Base-by-base conservation (phyloP, 2,797 vertebrate genomes). In the Florisuga fusca region DNA sequence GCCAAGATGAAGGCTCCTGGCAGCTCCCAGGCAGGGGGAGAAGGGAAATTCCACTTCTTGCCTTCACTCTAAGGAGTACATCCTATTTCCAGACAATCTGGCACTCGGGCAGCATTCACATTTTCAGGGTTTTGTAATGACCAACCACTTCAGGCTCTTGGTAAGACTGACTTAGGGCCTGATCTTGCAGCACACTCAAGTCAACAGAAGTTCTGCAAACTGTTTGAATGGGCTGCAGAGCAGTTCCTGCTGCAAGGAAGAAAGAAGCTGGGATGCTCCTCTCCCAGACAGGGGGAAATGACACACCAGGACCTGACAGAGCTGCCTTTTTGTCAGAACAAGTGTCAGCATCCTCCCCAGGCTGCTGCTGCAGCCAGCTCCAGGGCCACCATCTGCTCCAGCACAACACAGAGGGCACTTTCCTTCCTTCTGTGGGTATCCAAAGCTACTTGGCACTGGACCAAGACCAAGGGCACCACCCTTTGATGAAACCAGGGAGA, bases 91-190 rank as follows among this genome's bases (percentile, higher is more conserved):
- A 90, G 86, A 58, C 12, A 0, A 61, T 5, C 80, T 82, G 90
- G 80, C 80, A 84, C 51, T 27, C 5, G 16, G 71, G 84, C 89
- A 87, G 33, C 63, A 48, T 74, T 31, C 25, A 7, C 91, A 20
- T 76, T 90, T 87, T 78, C 46, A 91, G 91, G 31, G 33, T 74
- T 89, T 89, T 69, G 48, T 89, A 83, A 92, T 22, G 41, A 94
- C 89, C 84, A 74, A 63, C 53, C 72, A 76, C 82, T 83, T 83
- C 48, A 84, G 80, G 22, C 53, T 86, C 75, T 90, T 73, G 59
- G 33, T 68, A 57, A 66, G 11, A 58, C 45, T 73, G 79, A 73
- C 93, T 95, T 54, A 63, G 78, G 41, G 45, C 31, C 55, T 8
- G 53, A 84, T 77, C 61, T 45, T 33, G 45, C 45, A 55, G 58